Evolutionary conservation across 1,140 invertebrate genomes (phyloP).

Genomic region (Homarus americanus): DNA sequence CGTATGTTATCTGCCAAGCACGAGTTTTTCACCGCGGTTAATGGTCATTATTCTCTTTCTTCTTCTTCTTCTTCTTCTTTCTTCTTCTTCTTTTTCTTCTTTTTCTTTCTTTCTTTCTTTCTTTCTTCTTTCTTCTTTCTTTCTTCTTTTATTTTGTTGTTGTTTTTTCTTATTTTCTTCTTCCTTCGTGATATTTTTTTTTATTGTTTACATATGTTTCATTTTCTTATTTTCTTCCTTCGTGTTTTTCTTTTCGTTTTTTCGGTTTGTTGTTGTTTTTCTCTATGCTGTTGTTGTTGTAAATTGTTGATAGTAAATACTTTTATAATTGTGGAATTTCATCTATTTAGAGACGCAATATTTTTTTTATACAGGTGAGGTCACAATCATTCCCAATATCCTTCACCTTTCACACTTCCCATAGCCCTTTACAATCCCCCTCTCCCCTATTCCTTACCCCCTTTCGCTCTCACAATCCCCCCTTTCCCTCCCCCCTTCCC

Average conservation of each 20-base stretch:
- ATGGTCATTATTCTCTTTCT: background rate
- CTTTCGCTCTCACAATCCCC: background rate
- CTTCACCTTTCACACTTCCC: too few species aligned
- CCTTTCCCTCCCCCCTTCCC: background rate
- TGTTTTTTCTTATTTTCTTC: background rate
- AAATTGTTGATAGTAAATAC: too few species aligned
- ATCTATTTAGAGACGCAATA: too few species aligned
- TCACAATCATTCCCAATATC: too few species aligned
- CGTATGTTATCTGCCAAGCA: background rate
- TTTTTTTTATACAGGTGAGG: too few species aligned
- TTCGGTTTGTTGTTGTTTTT: too few species aligned
- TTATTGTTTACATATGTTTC: background rate
- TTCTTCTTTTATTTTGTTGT: background rate
- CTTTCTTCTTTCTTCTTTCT: background rate
- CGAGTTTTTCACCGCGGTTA: background rate
- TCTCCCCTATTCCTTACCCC: background rate
- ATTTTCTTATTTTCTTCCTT: background rate
- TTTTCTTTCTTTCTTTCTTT: background rate
- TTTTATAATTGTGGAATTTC: too few species aligned
- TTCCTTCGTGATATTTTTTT: background rate
- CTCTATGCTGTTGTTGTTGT: too few species aligned
- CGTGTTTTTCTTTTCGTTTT: background rate
- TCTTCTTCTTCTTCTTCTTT: background rate
- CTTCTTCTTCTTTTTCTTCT: too few species aligned
- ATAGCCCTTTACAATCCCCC: background rate